These are phyloP conservation scores for Drosophila yooni DNA, from an alignment of 2,888 invertebrate genomes.

Conservation along the genomic window DNA sequence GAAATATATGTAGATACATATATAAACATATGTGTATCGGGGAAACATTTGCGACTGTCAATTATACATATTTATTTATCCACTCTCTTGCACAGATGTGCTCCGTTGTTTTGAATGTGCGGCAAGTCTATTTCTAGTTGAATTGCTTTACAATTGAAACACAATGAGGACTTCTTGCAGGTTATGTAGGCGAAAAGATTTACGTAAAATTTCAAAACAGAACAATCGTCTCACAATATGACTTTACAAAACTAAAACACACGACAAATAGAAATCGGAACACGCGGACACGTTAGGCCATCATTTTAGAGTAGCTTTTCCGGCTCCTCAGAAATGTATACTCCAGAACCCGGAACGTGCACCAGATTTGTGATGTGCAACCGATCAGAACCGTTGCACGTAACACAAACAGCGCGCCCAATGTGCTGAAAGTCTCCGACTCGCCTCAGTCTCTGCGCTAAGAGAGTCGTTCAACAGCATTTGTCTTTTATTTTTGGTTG, in stretches of 20 bases:
- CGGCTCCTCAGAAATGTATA: conserved; percentile 13
- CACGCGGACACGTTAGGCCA: conserved; percentile 32
- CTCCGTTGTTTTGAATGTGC: conserved; percentile 18
- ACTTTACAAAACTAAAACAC: conserved; percentile 47
- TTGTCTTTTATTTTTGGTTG: conserved; percentile 67
- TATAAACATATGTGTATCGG: conserved; percentile 3
- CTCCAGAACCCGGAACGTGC: conserved; percentile 32
- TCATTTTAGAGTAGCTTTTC: conserved; percentile 32
- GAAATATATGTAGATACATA: conserved; percentile 9
- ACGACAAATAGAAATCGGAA: conserved; percentile 37
- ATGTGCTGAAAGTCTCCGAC: conserved; percentile 59
- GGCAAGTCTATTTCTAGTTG: conserved; percentile 41
- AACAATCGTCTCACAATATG: conserved; percentile 20
- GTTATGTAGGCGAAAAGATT: conserved; percentile 68
- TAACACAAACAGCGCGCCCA: conserved; percentile 60
- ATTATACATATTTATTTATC: conserved; percentile 32
- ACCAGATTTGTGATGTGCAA: conserved; percentile 47
- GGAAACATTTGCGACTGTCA: conserved; percentile 64
- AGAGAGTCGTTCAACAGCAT: conserved; percentile 28
- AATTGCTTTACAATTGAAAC: conserved; percentile 29
- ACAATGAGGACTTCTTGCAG: conserved; percentile 46
- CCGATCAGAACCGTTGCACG: conserved; percentile 67
- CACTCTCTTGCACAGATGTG: conserved; percentile 7
- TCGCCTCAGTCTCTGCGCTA: conserved; percentile 2
- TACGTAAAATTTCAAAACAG: conserved; percentile 69